Evolutionary conservation across 2,888 invertebrate genomes (phyloP), one percentile per base, ranked within the genome.

Genomic region (Cybosia mesomella): DNA sequence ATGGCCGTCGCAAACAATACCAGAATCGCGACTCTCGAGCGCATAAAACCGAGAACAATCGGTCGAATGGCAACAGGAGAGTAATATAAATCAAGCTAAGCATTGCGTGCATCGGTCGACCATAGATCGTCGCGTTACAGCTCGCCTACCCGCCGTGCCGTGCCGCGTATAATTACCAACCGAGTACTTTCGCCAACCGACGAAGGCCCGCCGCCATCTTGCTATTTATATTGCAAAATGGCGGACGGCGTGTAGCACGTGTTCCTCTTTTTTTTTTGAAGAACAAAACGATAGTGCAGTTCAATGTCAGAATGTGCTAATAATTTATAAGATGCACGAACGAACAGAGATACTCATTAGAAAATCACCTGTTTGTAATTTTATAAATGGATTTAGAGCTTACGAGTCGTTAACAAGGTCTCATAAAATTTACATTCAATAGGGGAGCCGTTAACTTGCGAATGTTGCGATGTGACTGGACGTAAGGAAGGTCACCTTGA

Each of bases 221-320:
- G 92, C 92, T 91, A 92, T 93, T 93, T 92, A 93, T 91, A 92
- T 89, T 89, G 91, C 94, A 93, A 94, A 93, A 94, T 94, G 94
- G 94, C 93, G 89, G 92, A 87, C 89, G 78, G 83, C 75, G 81
- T 83, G 82, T 88, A 90, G 86, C 90, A 91, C 91, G 90, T 92
- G 92, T 89, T 91, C 86, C 85, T 89, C 89, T 91, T 89, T 89
- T 88, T 90, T 92, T 89, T 88, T 86, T 87, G 84, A 85, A 85
- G 86, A 83, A 84, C 85, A 80, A 74, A 74, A 79, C 75, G 76
- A 72, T 79, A 74, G 79, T 85, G 85, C 82, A 86, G 82, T 80
- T 76, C 71, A 81, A 83, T 84, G 71, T 66, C 72, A 66, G 65
- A 79, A 73, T 78, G 71, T 69, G 69, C 71, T 76, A 73, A 77